A percentile compares a stretch with the other conserved stretches of the same genome.
Conservation (phyloP, 2,888 invertebrate species). For the Chymomyza procnemis region DNA sequence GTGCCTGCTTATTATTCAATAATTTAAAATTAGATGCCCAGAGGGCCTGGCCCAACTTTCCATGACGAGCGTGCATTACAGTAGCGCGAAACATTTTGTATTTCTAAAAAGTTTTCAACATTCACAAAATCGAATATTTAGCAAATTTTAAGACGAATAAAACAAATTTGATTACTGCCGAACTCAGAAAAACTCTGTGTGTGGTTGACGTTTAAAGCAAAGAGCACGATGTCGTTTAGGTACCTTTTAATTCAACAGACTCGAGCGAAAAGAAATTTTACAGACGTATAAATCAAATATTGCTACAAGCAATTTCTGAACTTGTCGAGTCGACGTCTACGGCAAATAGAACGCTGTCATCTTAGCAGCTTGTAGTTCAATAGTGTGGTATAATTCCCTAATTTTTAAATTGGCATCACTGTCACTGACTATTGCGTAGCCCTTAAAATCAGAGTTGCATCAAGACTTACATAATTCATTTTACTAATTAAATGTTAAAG, state of each 20-base stretch:
- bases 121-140: background rate
- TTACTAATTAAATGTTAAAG: too few relatives aligned
- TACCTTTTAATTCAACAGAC: too few relatives aligned
- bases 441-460: too few relatives aligned
- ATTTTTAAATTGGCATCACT: too few relatives aligned
- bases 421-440: too few relatives aligned
- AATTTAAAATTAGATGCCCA: background rate
- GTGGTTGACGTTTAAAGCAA: background rate
- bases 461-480: too few relatives aligned
- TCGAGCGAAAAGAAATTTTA: too few relatives aligned
- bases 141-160: background rate
- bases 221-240: background rate
- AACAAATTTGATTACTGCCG: background rate
- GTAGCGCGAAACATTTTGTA: slow-evolving; percentile 34
- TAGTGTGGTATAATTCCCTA: too few relatives aligned
- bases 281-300: too few relatives aligned
- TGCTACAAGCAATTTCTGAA: too few relatives aligned
- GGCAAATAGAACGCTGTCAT: background rate
- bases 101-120: background rate
- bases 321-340: background rate
- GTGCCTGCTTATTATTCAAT: background rate
- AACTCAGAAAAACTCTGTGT: background rate
- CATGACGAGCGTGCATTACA: slow-evolving; percentile 18
- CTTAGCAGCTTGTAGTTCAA: background rate
- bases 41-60: slow-evolving; percentile 4